phyloP scores from a whole-genome alignment of 1,140 invertebrate species.

The Microplitis demolitor region DNA sequence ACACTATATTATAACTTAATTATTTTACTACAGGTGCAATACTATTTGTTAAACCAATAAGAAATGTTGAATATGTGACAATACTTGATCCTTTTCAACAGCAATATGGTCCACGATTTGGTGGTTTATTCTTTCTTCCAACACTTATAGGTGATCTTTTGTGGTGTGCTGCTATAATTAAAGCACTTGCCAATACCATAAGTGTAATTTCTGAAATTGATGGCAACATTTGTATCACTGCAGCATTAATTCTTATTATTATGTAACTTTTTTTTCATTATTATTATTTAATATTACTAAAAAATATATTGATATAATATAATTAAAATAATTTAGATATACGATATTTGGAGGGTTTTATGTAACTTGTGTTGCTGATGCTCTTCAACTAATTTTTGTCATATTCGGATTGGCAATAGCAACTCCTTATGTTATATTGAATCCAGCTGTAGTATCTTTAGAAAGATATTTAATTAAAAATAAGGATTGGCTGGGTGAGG shows the following conservation, averaged over 20 bases:
- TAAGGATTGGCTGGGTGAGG: constrained; percentile 69
- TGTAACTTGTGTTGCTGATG: constrained; percentile 81
- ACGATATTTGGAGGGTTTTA: constrained; percentile 81
- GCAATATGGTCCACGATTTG: constrained; percentile 77
- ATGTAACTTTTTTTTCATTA: constrained; percentile 34
- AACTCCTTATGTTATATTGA: constrained; percentile 65
- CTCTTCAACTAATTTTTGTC: constrained; percentile 80
- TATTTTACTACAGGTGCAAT: constrained; percentile 67
- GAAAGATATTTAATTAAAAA: constrained; percentile 54
- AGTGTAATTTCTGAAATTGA: constrained; percentile 54
- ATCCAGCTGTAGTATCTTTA: constrained; percentile 64
- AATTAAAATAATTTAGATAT: constrained; percentile 58
- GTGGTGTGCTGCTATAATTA: constrained; percentile 77
- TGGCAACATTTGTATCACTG: constrained; percentile 50
- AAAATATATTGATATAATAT: constrained; percentile 7
- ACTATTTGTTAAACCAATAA: constrained; percentile 81
- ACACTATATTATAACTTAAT: background rate
- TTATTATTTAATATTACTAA: constrained; percentile 19
- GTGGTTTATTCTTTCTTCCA: constrained; percentile 79
- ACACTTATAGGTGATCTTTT: constrained; percentile 82
- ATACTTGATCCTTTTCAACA: constrained; percentile 85
- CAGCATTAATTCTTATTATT: constrained; percentile 48
- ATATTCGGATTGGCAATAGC: constrained; percentile 72
- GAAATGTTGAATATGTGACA: constrained; percentile 80
- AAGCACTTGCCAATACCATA: constrained; percentile 70